These are phyloP conservation scores for Elgaria multicarinata DNA, from an alignment of 2,113 vertebrate genomes.

Conservation along the genomic window DNA sequence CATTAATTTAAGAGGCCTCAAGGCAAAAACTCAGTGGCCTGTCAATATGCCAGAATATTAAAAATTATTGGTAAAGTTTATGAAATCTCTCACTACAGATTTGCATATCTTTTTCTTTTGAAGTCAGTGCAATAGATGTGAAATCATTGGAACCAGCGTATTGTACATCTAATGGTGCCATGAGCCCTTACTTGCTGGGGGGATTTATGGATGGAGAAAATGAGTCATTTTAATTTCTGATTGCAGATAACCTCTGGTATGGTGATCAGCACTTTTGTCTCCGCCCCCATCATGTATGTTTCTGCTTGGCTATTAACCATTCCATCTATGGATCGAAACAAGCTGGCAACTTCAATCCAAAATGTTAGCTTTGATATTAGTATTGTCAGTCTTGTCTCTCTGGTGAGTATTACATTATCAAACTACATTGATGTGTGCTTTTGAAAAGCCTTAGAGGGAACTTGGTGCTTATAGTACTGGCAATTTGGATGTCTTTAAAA, in stretches of 20 bases:
- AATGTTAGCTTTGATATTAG: constrained; percentile 94
- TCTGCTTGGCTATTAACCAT: constrained; percentile 95
- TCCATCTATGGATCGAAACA: constrained; percentile 88
- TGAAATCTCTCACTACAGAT: background rate
- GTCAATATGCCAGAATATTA: background rate
- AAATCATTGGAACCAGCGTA: no score
- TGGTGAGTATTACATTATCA: constrained; percentile 82
- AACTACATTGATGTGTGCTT: background rate
- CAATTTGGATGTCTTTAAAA: no score
- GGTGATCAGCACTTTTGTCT: constrained; percentile 97
- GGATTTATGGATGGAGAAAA: background rate
- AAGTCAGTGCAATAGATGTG: background rate
- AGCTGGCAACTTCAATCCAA: constrained; percentile 85
- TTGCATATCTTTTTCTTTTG: background rate
- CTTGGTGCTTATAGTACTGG: no score
- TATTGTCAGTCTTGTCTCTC: constrained; percentile 89
- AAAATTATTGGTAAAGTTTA: background rate
- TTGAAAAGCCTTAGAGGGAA: background rate
- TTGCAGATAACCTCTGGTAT: constrained; percentile 93
- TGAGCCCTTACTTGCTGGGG: background rate
- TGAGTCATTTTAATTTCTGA: constrained; percentile 28
- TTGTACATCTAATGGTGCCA: background rate
- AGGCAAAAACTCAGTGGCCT: background rate
- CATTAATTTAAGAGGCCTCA: background rate
- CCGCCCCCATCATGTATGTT: constrained; percentile 96